These are phyloP conservation scores for Miltochrista miniata DNA, from an alignment of 2,888 invertebrate species.

Conservation along the genomic window DNA sequence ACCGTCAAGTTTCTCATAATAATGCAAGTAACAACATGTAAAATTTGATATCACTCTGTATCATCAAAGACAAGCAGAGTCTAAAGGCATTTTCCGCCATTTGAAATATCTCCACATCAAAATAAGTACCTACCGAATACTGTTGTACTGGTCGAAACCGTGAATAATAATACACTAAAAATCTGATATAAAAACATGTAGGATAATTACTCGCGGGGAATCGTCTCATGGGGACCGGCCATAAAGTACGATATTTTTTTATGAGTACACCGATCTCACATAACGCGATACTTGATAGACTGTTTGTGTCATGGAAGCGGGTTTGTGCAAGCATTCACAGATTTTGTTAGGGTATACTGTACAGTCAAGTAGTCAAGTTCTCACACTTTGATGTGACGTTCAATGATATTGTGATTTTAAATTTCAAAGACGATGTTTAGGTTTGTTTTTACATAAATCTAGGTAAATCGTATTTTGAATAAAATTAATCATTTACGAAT, in stretches of 20 bases:
- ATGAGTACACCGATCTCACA: constrained; percentile 43
- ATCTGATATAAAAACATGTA: constrained; percentile 80
- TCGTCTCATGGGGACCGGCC: constrained; percentile 63
- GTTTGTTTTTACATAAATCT: background rate
- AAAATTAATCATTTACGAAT: too few relatives aligned
- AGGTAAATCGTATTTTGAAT: background rate
- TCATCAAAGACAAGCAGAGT: too few relatives aligned
- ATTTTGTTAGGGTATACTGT: constrained; percentile 79
- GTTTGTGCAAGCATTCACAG: constrained; percentile 84
- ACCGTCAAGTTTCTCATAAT: background rate
- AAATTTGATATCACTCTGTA: constrained; percentile 6
- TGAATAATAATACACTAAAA: constrained; percentile 81
- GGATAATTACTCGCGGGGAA: constrained; percentile 80
- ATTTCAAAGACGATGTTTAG: too few relatives aligned
- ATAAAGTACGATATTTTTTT: constrained; percentile 61
- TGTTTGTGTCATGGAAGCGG: constrained; percentile 83
- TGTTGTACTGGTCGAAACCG: constrained; percentile 58
- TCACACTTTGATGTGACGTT: background rate
- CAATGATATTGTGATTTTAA: background rate
- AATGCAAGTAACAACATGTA: background rate
- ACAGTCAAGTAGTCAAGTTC: constrained; percentile 50
- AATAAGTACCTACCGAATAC: constrained; percentile 50
- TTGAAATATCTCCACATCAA: constrained; percentile 23
- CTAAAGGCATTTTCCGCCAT: constrained; percentile 18
- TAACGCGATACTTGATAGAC: constrained; percentile 71